A percentile compares a stretch with the other conserved stretches of the same genome.
phyloP scores from a whole-genome alignment of 30 jellyfish, hydroid and myxozoan species.

The Cassiopea xamachana region DNA sequence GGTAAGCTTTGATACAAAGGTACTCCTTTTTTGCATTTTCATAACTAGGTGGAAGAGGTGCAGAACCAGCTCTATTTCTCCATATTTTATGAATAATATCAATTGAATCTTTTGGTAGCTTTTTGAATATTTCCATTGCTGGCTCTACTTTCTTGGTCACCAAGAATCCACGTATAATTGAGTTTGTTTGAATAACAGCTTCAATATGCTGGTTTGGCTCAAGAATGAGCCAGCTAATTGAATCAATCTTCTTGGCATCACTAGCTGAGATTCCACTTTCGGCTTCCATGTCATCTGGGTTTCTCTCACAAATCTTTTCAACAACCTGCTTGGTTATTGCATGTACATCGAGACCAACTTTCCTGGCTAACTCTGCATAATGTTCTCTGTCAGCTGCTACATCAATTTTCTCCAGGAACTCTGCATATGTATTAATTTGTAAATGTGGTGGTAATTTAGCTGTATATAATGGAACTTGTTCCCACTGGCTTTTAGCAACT shows the following conservation, averaged over 20 bases:
- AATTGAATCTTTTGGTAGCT: conserved; percentile 88
- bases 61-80: conserved; percentile 88
- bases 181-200: conserved; percentile 94
- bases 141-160: conserved; percentile 76
- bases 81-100: conserved; percentile 83
- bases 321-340: conserved; percentile 83
- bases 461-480: conserved; percentile 82
- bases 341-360: conserved; percentile 78
- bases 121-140: conserved; percentile 67
- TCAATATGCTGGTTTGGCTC: conserved; percentile 89
- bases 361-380: conserved; percentile 65
- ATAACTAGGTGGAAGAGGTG: conserved; percentile 74
- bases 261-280: conserved; percentile 41
- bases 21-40: conserved; percentile 91
- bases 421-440: conserved; percentile 81
- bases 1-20: conserved; percentile 86
- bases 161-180: conserved; percentile 81
- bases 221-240: conserved; percentile 88
- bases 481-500: conserved; percentile 65
- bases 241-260: conserved; percentile 72
- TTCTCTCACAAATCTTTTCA: conserved; percentile 75
- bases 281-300: conserved; percentile 45
- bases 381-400: conserved; percentile 50
- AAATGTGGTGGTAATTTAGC: conserved; percentile 77
- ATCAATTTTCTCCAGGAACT: conserved; percentile 68